phyloP scores from a whole-genome alignment of 2,888 invertebrate genomes.

The Drosophila planitibia region DNA sequence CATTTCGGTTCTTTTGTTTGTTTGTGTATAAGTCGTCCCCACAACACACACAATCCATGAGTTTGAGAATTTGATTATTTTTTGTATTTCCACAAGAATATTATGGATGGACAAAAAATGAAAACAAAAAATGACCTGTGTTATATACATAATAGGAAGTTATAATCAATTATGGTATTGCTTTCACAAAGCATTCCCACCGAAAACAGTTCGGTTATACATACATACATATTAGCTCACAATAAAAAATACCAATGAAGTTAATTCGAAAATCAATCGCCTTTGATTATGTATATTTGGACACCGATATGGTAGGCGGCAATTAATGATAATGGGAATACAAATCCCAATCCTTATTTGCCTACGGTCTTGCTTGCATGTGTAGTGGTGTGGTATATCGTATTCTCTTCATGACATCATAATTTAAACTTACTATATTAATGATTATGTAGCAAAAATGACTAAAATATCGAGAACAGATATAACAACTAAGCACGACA shows the following conservation, averaged over 20 bases:
- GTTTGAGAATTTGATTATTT: constrained; percentile 41
- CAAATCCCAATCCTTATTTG: background rate
- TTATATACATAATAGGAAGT: constrained; percentile 79
- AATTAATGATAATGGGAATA: background rate
- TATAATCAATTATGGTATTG: constrained; percentile 78
- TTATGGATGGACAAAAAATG: constrained; percentile 18
- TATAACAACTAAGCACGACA: background rate
- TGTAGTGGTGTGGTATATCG: constrained; percentile 1
- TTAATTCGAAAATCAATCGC: constrained; percentile 58
- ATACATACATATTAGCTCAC: constrained; percentile 63
- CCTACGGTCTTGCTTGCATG: background rate
- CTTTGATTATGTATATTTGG: constrained; percentile 36
- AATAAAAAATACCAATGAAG: constrained; percentile 75
- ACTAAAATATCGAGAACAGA: background rate
- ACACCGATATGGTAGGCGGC: constrained; percentile 1
- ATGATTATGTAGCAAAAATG: constrained; percentile 3
- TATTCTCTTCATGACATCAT: constrained; percentile 1
- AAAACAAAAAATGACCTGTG: constrained; percentile 68
- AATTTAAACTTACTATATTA: constrained; percentile 3
- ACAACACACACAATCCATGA: constrained; percentile 20
- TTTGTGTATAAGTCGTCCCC: constrained; percentile 28
- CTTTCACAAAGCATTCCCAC: constrained; percentile 78
- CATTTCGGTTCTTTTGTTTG: constrained; percentile 11
- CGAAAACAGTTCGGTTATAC: constrained; percentile 67
- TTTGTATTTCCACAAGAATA: constrained; percentile 54